phyloP scores from a whole-genome alignment of 2,888 invertebrate genomes.

The Ethmia dodecea region DNA sequence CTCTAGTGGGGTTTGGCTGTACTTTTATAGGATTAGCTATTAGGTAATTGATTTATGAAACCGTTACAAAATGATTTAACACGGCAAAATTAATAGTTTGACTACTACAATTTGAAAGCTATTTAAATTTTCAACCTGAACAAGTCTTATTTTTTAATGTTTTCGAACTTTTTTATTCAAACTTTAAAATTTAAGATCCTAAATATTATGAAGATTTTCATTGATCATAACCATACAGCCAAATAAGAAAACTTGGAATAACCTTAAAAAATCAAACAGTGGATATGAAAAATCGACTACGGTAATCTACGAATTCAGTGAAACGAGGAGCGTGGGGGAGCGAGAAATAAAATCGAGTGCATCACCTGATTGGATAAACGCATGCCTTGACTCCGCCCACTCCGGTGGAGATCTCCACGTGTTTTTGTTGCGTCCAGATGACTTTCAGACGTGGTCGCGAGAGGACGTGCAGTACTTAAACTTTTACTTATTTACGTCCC shows the following conservation, averaged over 20 bases:
- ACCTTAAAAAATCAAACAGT: conserved; percentile 59
- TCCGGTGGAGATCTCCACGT: conserved; percentile 39
- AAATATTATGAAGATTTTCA: too few species aligned
- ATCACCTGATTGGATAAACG: conserved; percentile 30
- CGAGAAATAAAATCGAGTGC: conserved; percentile 22
- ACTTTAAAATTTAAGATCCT: too few species aligned
- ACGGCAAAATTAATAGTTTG: too few species aligned
- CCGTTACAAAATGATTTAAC: too few species aligned
- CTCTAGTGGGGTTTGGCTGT: too few species aligned
- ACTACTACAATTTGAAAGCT: too few species aligned
- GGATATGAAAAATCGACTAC: conserved; percentile 62
- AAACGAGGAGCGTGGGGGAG: conserved; percentile 26
- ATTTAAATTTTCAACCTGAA: too few species aligned
- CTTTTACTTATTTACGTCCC: conserved; percentile 45
- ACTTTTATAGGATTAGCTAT: not conserved
- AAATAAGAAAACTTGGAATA: conserved; percentile 46
- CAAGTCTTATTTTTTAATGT: too few species aligned
- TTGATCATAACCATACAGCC: too few species aligned
- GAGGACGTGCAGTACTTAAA: conserved; percentile 40
- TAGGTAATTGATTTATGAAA: too few species aligned
- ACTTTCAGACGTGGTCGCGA: conserved; percentile 30
- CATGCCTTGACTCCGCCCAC: conserved; percentile 36
- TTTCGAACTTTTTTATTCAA: too few species aligned
- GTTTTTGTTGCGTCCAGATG: conserved; percentile 59
- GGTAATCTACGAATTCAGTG: conserved; percentile 48